Base-by-base conservation (phyloP, 2,797 vertebrate genomes). In the Sebastes matsubarae region DNA sequence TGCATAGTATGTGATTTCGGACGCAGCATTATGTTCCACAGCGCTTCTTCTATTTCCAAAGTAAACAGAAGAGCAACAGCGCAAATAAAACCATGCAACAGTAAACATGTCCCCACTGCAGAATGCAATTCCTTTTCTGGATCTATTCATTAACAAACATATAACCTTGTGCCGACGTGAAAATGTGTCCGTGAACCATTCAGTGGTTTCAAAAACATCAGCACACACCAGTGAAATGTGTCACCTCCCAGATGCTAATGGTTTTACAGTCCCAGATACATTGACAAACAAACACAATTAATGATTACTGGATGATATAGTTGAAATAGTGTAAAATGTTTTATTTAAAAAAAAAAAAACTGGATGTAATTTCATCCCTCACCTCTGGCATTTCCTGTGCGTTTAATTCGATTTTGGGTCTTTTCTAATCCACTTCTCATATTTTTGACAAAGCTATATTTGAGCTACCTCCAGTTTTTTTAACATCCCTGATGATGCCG, bases 71-170 rank as follows among this genome's bases (percentile, higher is more conserved):
- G 54, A 27, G 25, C 7, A 2, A 50, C 16, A 32, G 75, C 29
- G 25, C 8, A 30, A 82, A 81, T 55, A 72, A 83, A 75, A 81
- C 20, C 16, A 65, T 7, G 29, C n/a, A 42, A 42, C 38, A 42
- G 38, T 42, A 42, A 68, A 50, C 20, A 54, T 27, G 16, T 14
- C 4, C 2, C 16, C 12, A 54, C n/a, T 81, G 27, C 24, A 20
- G 42, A 69, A 16, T 16, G 14, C 18, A 5, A 16, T 55, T 65
- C 6, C 4, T 73, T 64, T 64, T 18, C 46, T 64, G 22, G 12
- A 68, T n/a, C 18, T 5, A 50, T 22, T 65, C 2, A 32, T 24
- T 63, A 52, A 34, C 30, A 68, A 68, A 61, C 29, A 74, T 3
- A 22, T 25, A 3, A 38, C 18, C 5, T 34, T 12, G 6, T 16